Conservation (phyloP, 2,113 vertebrate species). For the Epinephelus lanceolatus region DNA sequence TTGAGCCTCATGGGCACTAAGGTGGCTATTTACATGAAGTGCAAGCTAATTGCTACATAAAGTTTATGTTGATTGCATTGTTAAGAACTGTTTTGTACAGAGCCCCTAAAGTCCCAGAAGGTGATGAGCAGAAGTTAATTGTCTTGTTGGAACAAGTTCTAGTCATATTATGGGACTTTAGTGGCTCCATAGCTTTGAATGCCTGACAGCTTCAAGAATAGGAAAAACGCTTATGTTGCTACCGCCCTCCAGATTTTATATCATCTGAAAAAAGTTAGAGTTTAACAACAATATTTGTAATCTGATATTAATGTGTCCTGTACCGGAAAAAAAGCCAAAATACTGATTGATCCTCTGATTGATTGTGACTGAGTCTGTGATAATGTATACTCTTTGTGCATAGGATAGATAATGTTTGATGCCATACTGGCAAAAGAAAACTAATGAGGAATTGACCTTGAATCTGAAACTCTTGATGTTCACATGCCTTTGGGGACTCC, state of each 20-base stretch:
- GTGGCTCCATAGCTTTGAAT: neutral
- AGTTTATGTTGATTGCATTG: too few species aligned
- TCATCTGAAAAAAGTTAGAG: neutral
- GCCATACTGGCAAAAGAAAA: conserved; percentile 34
- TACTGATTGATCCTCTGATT: conserved; percentile 10
- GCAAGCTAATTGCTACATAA: neutral
- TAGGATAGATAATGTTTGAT: conserved; percentile 37
- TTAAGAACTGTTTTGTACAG: too few species aligned
- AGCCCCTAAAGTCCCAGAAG: too few species aligned
- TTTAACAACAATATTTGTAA: neutral
- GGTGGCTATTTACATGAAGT: neutral
- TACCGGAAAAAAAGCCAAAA: neutral
- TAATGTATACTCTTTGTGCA: conserved; percentile 15
- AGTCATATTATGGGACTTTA: too few species aligned
- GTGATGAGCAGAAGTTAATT: too few species aligned
- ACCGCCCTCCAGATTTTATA: neutral
- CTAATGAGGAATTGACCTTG: conserved; percentile 20
- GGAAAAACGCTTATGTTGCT: neutral
- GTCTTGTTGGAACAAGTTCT: too few species aligned
- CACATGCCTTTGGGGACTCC: neutral
- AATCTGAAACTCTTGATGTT: conserved; percentile 9
- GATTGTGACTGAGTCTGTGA: conserved; percentile 19
- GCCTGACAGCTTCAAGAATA: neutral
- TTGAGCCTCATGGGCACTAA: neutral
- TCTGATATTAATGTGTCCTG: conserved; percentile 2